Evolutionary conservation across 2,888 invertebrate species (phyloP).

Genomic region (Trachelus iudaicus): DNA sequence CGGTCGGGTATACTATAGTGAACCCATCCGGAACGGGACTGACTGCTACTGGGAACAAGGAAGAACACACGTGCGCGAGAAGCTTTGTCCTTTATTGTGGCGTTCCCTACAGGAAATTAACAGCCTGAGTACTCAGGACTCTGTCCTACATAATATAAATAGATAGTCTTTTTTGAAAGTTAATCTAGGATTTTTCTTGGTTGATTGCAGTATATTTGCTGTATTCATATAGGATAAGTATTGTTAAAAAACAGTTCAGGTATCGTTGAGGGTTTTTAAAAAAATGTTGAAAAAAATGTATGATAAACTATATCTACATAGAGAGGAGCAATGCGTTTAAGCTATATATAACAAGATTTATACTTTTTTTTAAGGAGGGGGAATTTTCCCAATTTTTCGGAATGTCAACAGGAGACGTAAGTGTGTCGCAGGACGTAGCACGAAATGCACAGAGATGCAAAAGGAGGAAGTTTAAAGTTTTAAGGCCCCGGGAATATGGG

Average conservation of each 20-base stretch:
- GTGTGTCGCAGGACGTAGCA: background rate
- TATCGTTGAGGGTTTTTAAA: no score
- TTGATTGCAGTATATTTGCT: constrained; percentile 24
- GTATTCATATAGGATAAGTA: no score
- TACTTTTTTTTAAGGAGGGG: background rate
- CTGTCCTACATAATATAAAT: constrained; percentile 14
- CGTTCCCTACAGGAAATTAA: constrained; percentile 45
- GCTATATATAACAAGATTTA: background rate
- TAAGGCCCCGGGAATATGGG: constrained; percentile 27
- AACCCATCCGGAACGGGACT: background rate
- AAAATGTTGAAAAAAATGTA: no score
- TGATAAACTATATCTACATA: background rate
- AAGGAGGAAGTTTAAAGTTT: constrained; percentile 4
- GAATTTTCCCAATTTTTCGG: background rate
- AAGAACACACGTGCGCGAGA: background rate
- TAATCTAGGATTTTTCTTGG: constrained; percentile 39
- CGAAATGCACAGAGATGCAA: background rate
- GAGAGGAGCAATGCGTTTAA: background rate
- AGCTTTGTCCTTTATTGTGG: constrained; percentile 15
- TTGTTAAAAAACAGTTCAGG: no score
- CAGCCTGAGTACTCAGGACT: constrained; percentile 32
- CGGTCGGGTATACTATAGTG: background rate
- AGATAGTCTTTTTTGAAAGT: constrained; percentile 36
- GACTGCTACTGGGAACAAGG: constrained; percentile 3
- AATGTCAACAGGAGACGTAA: background rate